A percentile compares a stretch with the other conserved stretches of the same genome.
These are phyloP conservation scores for Silvanus unidentatus DNA, from an alignment of 2,888 invertebrate species.

Conservation along the genomic window DNA sequence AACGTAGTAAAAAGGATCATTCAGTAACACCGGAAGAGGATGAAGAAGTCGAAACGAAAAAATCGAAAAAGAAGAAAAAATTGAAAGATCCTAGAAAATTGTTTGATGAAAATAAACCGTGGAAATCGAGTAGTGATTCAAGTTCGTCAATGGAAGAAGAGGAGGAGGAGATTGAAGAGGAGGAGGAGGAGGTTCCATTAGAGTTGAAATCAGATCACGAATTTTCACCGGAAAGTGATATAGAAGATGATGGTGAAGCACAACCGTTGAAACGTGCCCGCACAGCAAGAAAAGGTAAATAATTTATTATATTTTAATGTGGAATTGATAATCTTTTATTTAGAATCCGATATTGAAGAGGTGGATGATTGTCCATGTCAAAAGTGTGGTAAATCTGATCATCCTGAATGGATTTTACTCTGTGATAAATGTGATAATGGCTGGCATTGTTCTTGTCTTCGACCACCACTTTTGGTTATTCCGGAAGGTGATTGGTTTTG, in stretches of 20 bases:
- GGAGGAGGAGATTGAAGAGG: constrained; percentile 42
- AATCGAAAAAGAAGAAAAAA: constrained; percentile 44
- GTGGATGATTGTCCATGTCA: constrained; percentile 74
- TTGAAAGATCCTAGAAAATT: constrained; percentile 34
- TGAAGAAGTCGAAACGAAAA: constrained; percentile 43
- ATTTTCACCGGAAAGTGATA: constrained; percentile 86
- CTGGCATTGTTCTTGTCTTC: constrained; percentile 95
- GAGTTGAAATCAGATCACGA: constrained; percentile 71
- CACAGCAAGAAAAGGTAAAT: constrained; percentile 78
- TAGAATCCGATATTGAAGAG: constrained; percentile 36
- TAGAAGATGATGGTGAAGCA: constrained; percentile 64
- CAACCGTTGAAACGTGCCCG: constrained; percentile 77
- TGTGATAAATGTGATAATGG: constrained; percentile 95
- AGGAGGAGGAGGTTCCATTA: constrained; percentile 31
- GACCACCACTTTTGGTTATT: constrained; percentile 86
- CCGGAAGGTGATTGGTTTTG: constrained; percentile 99
- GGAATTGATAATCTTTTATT: constrained; percentile 21
- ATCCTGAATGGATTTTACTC: constrained; percentile 94
- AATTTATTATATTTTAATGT: constrained; percentile 1
- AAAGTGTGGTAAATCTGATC: constrained; percentile 84
- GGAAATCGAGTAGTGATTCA: constrained; percentile 56
- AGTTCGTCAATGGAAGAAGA: constrained; percentile 42
- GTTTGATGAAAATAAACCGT: constrained; percentile 52
- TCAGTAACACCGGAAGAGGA: constrained; percentile 28
- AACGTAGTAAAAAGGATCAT: constrained; percentile 27